A percentile compares a stretch with the other conserved stretches of the same genome.
Evolutionary conservation across 2,888 invertebrate species (phyloP).

Genomic region (Drosophila meridionalis): DNA sequence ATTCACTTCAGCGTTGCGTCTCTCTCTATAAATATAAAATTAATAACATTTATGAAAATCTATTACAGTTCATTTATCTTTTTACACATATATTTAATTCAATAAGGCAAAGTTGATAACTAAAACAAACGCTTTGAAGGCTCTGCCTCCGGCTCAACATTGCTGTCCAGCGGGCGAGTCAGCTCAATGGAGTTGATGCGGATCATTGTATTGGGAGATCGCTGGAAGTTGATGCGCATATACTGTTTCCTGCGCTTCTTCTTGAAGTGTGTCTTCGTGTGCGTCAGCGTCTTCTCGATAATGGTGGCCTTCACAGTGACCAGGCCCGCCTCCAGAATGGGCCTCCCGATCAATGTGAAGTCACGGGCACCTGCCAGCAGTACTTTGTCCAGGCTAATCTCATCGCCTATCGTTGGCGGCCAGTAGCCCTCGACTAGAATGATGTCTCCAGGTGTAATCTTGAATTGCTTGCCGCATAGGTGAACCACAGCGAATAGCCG

Average conservation of each 20-base stretch:
- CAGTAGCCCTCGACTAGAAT: slow-evolving; percentile 93
- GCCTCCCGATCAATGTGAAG: slow-evolving; percentile 93
- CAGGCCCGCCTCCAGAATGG: slow-evolving; percentile 90
- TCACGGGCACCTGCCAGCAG: slow-evolving; percentile 91
- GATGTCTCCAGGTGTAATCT: slow-evolving; percentile 94
- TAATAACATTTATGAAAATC: not conserved
- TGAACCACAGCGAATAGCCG: slow-evolving; percentile 92
- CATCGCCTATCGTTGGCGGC: slow-evolving; percentile 92
- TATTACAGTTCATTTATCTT: not conserved
- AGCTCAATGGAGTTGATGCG: slow-evolving; percentile 91
- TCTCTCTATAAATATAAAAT: not conserved
- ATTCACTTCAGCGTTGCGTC: too few relatives aligned
- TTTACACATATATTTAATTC: slow-evolving; percentile 27
- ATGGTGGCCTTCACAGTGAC: slow-evolving; percentile 92
- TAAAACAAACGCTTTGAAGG: slow-evolving; percentile 63
- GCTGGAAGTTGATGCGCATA: slow-evolving; percentile 90
- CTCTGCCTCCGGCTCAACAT: slow-evolving; percentile 19
- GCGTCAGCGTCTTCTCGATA: slow-evolving; percentile 92
- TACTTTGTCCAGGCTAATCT: slow-evolving; percentile 93
- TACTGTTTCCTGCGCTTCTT: slow-evolving; percentile 92
- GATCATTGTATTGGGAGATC: slow-evolving; percentile 90
- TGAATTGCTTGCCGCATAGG: slow-evolving; percentile 92
- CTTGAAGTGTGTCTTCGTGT: slow-evolving; percentile 91
- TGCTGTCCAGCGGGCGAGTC: slow-evolving; percentile 83
- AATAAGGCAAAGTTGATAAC: slow-evolving; percentile 27